Conservation (phyloP, 2,888 invertebrate species). For the Gisinianus flammeolus region DNA sequence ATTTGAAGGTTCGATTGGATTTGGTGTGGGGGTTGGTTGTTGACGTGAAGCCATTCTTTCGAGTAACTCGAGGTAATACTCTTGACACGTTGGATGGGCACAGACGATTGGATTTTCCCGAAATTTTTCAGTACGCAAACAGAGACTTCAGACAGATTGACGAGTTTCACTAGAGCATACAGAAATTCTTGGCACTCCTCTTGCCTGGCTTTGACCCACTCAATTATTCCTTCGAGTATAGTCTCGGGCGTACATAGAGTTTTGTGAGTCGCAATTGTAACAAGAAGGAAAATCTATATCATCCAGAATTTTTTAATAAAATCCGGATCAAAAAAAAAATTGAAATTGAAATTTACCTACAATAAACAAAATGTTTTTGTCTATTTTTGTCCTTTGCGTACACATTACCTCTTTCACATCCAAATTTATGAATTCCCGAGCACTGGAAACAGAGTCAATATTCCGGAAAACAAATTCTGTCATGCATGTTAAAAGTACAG, state of each 20-base stretch:
- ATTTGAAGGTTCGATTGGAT: too few species aligned
- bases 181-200: not conserved
- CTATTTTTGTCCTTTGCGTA: too few species aligned
- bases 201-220: not conserved
- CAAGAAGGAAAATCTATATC: not conserved
- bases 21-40: too few species aligned
- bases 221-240: not conserved
- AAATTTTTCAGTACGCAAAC: not conserved
- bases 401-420: not conserved
- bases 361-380: too few species aligned
- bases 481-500: not conserved
- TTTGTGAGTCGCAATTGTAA: not conserved
- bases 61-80: not conserved
- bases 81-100: not conserved
- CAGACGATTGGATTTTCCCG: conserved; percentile 1
- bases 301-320: too few species aligned
- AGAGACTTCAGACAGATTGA: not conserved
- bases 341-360: not conserved
- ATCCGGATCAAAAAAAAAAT: not conserved
- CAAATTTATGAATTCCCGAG: not conserved
- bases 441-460: not conserved
- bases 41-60: not conserved
- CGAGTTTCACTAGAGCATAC: not conserved
- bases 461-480: conserved; percentile 5
- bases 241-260: not conserved